A percentile compares a stretch with the other conserved stretches of the same genome.
These are phyloP conservation scores for Zingel zingel DNA, from an alignment of 2,113 vertebrate species.

Conservation along the genomic window DNA sequence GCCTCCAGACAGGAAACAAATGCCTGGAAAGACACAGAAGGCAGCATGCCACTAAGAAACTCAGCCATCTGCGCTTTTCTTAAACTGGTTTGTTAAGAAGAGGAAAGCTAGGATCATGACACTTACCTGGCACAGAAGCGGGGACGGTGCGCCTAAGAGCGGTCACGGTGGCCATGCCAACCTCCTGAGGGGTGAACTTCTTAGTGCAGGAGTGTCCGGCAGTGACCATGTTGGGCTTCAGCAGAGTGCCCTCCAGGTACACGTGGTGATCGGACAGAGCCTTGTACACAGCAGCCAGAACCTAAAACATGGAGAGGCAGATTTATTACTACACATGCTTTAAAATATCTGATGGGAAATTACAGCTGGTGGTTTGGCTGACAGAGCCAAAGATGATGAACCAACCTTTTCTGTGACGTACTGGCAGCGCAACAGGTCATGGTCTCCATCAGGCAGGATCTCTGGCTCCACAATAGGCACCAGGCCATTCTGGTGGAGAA, in stretches of 20 bases:
- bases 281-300: slow-evolving; percentile 95
- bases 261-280: slow-evolving; percentile 95
- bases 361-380: not conserved
- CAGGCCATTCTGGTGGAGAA: slow-evolving; percentile 87
- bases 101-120: not conserved
- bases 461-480: slow-evolving; percentile 98
- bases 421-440: slow-evolving; percentile 93
- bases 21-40: slow-evolving; percentile 82
- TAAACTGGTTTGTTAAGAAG: not conserved
- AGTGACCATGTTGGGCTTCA: slow-evolving; percentile 98
- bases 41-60: not conserved
- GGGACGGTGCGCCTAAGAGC: slow-evolving; percentile 94
- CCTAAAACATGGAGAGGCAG: slow-evolving; percentile 75
- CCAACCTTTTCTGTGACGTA: slow-evolving; percentile 94
- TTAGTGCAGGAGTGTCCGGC: slow-evolving; percentile 92
- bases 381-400: not conserved
- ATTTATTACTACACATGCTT: not conserved
- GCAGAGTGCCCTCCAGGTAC: slow-evolving; percentile 95
- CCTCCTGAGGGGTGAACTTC: slow-evolving; percentile 93
- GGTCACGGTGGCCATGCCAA: slow-evolving; percentile 93
- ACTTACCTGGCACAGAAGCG: slow-evolving; percentile 92
- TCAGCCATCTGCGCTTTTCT: not conserved
- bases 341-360: not conserved
- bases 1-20: slow-evolving; percentile 97
- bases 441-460: slow-evolving; percentile 93